Evolutionary conservation across 2,888 invertebrate species (phyloP).

Genomic region (Poecilobothrus nobilitatus): DNA sequence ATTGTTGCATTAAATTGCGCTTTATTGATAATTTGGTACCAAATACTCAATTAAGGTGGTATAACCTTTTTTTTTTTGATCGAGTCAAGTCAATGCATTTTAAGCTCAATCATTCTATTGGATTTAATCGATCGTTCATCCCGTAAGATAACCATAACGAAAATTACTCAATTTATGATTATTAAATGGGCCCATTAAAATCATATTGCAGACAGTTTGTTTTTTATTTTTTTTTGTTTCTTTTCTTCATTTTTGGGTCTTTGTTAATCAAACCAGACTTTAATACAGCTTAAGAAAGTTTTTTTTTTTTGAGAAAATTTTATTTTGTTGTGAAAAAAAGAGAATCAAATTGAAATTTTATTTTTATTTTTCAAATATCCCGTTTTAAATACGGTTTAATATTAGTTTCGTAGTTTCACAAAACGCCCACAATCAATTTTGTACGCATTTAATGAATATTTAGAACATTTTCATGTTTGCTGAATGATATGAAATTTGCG

Average conservation of each 20-base stretch:
- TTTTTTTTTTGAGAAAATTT: background rate
- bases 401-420: background rate
- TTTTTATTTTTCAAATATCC: background rate
- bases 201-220: background rate
- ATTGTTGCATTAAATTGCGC: too few relatives aligned
- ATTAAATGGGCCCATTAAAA: conserved; percentile 1
- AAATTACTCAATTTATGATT: conserved; percentile 4
- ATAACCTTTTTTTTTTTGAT: background rate
- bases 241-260: too few relatives aligned
- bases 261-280: too few relatives aligned
- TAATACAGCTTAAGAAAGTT: background rate
- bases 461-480: background rate
- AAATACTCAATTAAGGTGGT: background rate
- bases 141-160: background rate
- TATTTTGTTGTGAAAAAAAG: too few relatives aligned
- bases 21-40: too few relatives aligned
- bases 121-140: background rate
- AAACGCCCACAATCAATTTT: background rate
- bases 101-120: background rate
- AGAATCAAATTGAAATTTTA: background rate
- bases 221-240: too few relatives aligned
- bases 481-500: background rate
- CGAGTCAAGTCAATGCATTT: background rate
- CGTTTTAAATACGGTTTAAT: background rate
- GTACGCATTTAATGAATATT: background rate